Evolutionary conservation across 1,140 invertebrate genomes (phyloP), one percentile per base, ranked within the genome.

Genomic region (Leptestheria dahalacensis): DNA sequence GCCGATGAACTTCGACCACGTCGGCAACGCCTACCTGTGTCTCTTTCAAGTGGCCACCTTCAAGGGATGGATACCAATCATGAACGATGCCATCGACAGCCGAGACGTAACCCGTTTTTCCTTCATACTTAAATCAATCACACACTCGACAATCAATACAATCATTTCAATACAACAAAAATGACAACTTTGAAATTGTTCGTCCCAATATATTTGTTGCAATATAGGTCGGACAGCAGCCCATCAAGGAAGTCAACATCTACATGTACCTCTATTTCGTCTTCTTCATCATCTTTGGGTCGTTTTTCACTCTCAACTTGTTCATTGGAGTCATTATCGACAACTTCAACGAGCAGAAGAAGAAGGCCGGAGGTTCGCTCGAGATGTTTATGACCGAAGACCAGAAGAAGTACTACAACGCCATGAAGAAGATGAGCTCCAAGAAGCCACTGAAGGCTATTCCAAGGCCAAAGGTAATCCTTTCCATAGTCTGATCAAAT

Each of bases 331-430:
- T 95, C 68, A 95, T 97, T 77, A 96, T 97, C 72, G 91, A 97
- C 72, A 95, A 96, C 75, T 97, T 96, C 75, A 98, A 98, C 75
- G 91, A 96, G 75, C 94, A 97, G 75, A 98, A 98, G 80, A 97
- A 97, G 77, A 97, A 97, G 78, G 88, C 90, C 68, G 95, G 95
- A 69, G 94, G 93, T 65, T 97, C 93, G 64, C 78, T 98, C 51
- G 94, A 97, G 74, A 94, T 97, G 91, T 97, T 98, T 79, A 97
- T 98, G 94, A 97, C 94, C 64, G 94, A 98, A 74, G 93, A 97
- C 77, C 95, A 98, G 76, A 98, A 97, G 80, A 98, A 97, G 77
- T 98, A 98, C 75, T 98, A 97, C 78, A 96, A 95, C 74, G 94
- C 94, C 57, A 98, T 98, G 95, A 98, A 98, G 75, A 96, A 97